A percentile compares a stretch with the other conserved stretches of the same genome.
phyloP scores from a whole-genome alignment of 2,888 invertebrate genomes.

The Nephrotoma guestfalica region DNA sequence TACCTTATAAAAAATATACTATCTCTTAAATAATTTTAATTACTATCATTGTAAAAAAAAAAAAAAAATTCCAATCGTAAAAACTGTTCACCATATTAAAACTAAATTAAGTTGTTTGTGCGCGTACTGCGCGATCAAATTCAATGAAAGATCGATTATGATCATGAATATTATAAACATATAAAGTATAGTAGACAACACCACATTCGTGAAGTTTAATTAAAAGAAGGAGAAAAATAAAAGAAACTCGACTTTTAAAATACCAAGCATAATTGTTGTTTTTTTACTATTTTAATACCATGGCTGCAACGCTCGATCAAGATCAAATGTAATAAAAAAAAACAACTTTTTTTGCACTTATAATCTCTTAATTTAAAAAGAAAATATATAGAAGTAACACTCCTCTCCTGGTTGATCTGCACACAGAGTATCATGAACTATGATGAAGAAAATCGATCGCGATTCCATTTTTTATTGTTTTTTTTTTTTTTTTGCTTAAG shows the following conservation, averaged over 20 bases:
- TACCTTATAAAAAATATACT: neutral
- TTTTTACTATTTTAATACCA: neutral
- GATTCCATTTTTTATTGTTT: neutral
- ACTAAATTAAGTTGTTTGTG: neutral
- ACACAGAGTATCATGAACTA: neutral
- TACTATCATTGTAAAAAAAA: neutral
- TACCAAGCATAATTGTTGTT: neutral
- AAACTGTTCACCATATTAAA: neutral
- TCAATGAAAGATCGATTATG: neutral
- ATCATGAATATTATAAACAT: neutral
- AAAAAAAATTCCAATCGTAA: neutral
- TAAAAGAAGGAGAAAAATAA: neutral
- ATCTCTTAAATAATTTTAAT: neutral
- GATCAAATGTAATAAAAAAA: neutral
- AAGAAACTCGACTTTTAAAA: neutral
- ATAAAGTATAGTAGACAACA: neutral
- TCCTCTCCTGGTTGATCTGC: neutral
- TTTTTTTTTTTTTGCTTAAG: neutral
- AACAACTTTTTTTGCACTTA: neutral
- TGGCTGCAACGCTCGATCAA: neutral
- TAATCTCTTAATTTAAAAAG: neutral
- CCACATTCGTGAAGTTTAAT: neutral
- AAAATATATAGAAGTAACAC: neutral
- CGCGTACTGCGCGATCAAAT: neutral
- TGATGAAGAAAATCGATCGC: neutral